phyloP scores from a whole-genome alignment of 1,140 invertebrate species.

The Pissodes strobi region DNA sequence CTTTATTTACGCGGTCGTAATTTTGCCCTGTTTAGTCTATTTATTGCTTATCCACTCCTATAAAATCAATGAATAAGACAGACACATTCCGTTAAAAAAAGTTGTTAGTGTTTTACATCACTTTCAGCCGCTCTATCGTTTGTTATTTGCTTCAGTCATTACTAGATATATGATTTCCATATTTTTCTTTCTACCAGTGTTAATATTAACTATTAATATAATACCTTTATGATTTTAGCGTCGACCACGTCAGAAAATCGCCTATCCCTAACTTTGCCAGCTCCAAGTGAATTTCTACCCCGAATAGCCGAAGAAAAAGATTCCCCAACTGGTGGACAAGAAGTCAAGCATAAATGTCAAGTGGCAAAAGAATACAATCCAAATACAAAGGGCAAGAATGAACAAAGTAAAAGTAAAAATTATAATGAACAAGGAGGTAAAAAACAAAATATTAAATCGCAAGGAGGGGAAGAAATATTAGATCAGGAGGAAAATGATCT shows the following conservation, averaged over 20 bases:
- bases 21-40: too few species aligned
- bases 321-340: conserved; percentile 66
- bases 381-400: too few species aligned
- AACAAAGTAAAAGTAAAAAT: background rate
- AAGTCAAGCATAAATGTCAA: conserved; percentile 27
- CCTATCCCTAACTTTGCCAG: conserved; percentile 56
- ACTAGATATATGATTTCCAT: too few species aligned
- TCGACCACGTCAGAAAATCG: conserved; percentile 45
- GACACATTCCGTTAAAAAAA: too few species aligned
- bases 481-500: background rate
- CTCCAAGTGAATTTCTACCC: conserved; percentile 63
- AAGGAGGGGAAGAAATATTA: background rate
- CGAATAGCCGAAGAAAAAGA: conserved; percentile 84
- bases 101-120: too few species aligned
- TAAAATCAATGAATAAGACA: too few species aligned
- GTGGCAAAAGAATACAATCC: background rate
- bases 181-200: too few species aligned
- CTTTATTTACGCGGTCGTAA: too few species aligned
- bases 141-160: too few species aligned
- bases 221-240: background rate
- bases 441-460: background rate
- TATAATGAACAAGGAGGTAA: background rate
- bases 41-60: too few species aligned
- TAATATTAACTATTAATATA: background rate
- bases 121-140: too few species aligned